Base-by-base conservation (phyloP, 2,797 vertebrate species). In the Echeneis naucrates region DNA sequence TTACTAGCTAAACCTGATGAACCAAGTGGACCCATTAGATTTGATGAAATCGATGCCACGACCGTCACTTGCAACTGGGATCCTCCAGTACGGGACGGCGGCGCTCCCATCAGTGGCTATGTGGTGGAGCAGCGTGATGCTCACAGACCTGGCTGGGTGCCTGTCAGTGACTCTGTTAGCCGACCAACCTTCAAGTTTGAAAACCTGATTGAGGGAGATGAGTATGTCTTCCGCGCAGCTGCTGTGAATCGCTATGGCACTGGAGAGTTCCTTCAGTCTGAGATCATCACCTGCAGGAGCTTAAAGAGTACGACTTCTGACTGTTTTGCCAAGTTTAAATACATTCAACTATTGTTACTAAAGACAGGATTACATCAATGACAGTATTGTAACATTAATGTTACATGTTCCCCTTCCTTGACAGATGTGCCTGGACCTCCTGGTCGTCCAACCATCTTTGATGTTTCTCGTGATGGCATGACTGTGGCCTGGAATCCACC, bases 381-480 rank as follows among this genome's bases (percentile, higher is more conserved):
- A 48, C 6, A 51, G 38, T 24, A 40, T 32, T 45, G n/a, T n/a
- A n/a, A n/a, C n/a, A n/a, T n/a, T n/a, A n/a, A 72, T 11, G 5
- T 77, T 65, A 81, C 17, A 11, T 23, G 4, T 47, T 54, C 26
- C 35, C 10, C 23, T 13, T 68, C n/a, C 14, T 51, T 50, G 11
- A 64, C 75, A 99, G 98, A 94, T 81, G 94, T 97, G 78, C 95
- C 98, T 70, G 98, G 97, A 87, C 95, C 96, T 87, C 96, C 98
- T 85, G 97, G 96, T 53, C 96, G 97, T 83, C 96, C 97, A 62
- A 94, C 96, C 62, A 86, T 97, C 53, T 97, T 99, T 83, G 98
- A 99, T 84, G 88, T 95, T 53, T 99, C 97, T 75, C 97, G 98
- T 72, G 98, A 99, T 60, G 97, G 98, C 58, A 99, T 99, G 98